These are phyloP conservation scores for Mus minutoides DNA, from an alignment of 2,797 vertebrate genomes.

Conservation along the genomic window DNA sequence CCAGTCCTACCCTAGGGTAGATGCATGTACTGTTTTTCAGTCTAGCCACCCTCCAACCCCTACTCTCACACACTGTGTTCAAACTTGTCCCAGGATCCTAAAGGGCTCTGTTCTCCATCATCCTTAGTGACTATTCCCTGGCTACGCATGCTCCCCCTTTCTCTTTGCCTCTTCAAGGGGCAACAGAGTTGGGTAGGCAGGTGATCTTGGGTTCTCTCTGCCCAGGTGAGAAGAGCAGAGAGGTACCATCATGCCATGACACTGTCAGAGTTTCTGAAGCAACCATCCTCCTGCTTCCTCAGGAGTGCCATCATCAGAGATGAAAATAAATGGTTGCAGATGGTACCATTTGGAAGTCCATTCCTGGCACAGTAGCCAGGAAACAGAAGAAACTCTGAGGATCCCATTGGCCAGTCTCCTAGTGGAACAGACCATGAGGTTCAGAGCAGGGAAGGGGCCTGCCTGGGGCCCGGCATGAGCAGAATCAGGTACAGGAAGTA, in stretches of 20 bases:
- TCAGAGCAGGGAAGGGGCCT: not conserved
- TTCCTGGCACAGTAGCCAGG: not conserved
- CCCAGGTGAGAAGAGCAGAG: not conserved
- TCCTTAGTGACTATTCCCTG: not conserved
- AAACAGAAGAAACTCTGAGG: not conserved
- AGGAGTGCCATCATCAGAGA: not conserved
- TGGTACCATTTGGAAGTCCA: not conserved
- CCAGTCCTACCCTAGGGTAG: not conserved
- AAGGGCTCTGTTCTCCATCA: rapidly evolving
- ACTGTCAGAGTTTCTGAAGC: not conserved
- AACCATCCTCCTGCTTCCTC: not conserved
- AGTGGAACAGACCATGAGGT: not conserved
- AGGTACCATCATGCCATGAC: not conserved
- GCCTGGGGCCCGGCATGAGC: not conserved
- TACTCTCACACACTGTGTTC: not conserved
- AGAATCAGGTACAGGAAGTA: not conserved
- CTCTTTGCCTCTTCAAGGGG: not conserved
- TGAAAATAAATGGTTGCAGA: not conserved
- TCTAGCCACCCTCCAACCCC: not conserved
- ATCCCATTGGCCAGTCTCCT: not conserved
- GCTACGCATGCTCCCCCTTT: not conserved
- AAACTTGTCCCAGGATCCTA: not conserved
- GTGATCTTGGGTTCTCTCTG: not conserved
- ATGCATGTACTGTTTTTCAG: not conserved
- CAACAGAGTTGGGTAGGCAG: not conserved